Evolutionary conservation across 2,888 invertebrate species (phyloP), one percentile per base, ranked within the genome.

Genomic region (Hirtodrosophila cameraria): DNA sequence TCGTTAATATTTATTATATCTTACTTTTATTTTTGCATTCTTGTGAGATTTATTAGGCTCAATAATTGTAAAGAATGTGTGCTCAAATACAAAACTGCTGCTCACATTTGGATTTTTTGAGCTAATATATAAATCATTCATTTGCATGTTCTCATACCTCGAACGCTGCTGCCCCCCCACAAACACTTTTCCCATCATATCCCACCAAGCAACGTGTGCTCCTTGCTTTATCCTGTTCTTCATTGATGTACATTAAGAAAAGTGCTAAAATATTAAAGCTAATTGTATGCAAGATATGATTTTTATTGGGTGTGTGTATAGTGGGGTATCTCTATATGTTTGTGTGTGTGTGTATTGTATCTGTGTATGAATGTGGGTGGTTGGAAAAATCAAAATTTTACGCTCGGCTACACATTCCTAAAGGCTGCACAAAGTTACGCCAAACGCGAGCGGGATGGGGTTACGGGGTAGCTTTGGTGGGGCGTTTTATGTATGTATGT

Each of bases 341-440:
- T 36, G 20, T 52, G 27, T 28, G 27, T 9, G 9, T 36, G 12
- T 25, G 38, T 33, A 12, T 27, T 27, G 31, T 9, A 8, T 20
- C 13, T 46, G 62, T 70, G 36, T 42, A 12, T 30, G 33, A 48
- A 38, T 23, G 33, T 70, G 65, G 33, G 46, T 62, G 50, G 53
- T 54, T 76, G 78, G 49, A 85, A 85, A 80, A 80, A 80, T 80
- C 80, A 80, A 80, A 80, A 80, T 80, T 80, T 80, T 85, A 72
- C 73, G 73, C 80, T 82, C 60, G 65, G 73, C 73, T 80, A 62
- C 76, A 80, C 85, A 78, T 78, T 78, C 79, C 63, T 61, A 78
- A 82, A 85, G 73, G 75, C 69, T 67, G 66, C 75, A 72, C 65
- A 63, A 84, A 75, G 60, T 72, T 62, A 58, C 57, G 59, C 50